Evolutionary conservation across 2,888 invertebrate genomes (phyloP).

Genomic region (Agonopterix alstromeriana): DNA sequence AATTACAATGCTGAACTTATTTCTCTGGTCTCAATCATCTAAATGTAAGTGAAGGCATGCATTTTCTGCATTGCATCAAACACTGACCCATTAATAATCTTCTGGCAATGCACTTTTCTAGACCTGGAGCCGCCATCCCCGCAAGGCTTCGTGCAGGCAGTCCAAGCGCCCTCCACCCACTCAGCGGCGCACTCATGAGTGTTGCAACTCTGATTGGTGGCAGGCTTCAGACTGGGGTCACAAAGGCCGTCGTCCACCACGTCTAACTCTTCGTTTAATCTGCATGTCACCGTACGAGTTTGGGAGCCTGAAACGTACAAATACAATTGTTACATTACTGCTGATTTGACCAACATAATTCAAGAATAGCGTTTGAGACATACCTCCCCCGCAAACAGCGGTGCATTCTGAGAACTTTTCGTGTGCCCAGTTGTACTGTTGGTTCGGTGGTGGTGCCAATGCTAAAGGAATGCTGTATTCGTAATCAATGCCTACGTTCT

Average conservation of each 20-base stretch:
- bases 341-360: too few relatives aligned
- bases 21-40: too few relatives aligned
- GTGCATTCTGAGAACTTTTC: constrained; percentile 88
- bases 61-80: neutral
- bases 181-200: constrained; percentile 85
- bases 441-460: constrained; percentile 79
- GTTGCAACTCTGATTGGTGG: constrained; percentile 83
- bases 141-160: constrained; percentile 88
- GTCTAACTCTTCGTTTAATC: constrained; percentile 82
- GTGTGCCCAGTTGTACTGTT: constrained; percentile 88
- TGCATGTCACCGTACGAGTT: constrained; percentile 87
- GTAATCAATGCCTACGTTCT: constrained; percentile 90
- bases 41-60: neutral
- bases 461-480: constrained; percentile 92
- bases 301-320: constrained; percentile 77
- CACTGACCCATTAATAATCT: constrained; percentile 81
- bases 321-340: too few relatives aligned
- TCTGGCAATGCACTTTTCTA: constrained; percentile 87
- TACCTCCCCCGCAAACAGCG: constrained; percentile 93
- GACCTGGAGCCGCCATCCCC: constrained; percentile 84
- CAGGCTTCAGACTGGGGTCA: constrained; percentile 85
- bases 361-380: neutral
- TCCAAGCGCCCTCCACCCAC: constrained; percentile 90
- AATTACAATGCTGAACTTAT: too few relatives aligned
- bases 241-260: constrained; percentile 87